phyloP scores from a whole-genome alignment of 2,888 invertebrate genomes.

The Andrena camellia region DNA sequence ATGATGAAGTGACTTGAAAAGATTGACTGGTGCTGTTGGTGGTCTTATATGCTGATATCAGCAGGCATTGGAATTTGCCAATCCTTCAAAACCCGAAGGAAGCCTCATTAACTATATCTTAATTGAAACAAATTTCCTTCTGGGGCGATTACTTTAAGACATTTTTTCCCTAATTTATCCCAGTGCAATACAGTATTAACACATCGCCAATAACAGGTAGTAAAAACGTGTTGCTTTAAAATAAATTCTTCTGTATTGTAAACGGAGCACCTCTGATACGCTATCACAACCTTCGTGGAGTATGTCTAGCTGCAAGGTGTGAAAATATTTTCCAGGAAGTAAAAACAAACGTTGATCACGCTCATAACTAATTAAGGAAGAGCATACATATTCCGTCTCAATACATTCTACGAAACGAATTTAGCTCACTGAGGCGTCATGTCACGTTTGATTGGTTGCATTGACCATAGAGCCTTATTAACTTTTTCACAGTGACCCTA shows the following conservation, averaged over 20 bases:
- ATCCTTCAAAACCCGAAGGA: neutral
- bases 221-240: too few relatives aligned
- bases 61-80: constrained; percentile 27
- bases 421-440: neutral
- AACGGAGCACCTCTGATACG: neutral
- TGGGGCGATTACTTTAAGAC: too few relatives aligned
- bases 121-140: too few relatives aligned
- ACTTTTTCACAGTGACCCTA: constrained; percentile 8
- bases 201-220: neutral
- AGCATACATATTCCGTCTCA: neutral
- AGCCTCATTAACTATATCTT: neutral
- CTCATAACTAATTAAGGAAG: neutral
- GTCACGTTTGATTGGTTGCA: constrained; percentile 1
- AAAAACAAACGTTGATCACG: neutral
- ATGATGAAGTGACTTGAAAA: neutral
- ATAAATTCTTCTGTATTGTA: neutral
- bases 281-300: neutral
- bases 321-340: neutral
- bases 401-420: neutral
- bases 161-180: too few relatives aligned
- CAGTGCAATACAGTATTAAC: neutral
- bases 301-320: neutral
- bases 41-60: constrained; percentile 15
- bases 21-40: neutral
- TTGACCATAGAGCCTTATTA: constrained; percentile 43